phyloP scores from a whole-genome alignment of 1,140 invertebrate species.

The Hyposmocoma kahamanoa region DNA sequence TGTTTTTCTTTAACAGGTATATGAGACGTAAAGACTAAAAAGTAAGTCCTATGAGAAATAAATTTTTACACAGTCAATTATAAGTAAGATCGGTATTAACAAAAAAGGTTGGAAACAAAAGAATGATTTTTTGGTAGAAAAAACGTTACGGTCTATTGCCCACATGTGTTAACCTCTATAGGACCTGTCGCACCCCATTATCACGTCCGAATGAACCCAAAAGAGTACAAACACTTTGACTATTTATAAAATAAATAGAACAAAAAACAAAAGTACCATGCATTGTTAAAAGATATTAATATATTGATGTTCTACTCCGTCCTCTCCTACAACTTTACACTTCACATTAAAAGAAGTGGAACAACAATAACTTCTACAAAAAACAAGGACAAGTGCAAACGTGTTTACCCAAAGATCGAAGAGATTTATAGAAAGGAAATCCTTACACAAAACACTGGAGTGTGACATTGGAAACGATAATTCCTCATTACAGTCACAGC shows the following conservation, averaged over 20 bases:
- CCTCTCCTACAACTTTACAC: too few relatives aligned
- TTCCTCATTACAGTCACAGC: conserved; percentile 56
- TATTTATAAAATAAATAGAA: not conserved
- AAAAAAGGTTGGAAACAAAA: too few relatives aligned
- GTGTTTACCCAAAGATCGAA: conserved; percentile 43
- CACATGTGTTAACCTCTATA: not conserved
- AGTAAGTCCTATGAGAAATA: too few relatives aligned
- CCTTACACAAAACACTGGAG: conserved; percentile 58
- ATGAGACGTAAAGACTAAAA: too few relatives aligned
- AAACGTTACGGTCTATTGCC: too few relatives aligned
- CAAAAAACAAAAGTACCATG: not conserved
- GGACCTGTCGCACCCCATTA: not conserved
- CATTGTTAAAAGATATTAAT: not conserved
- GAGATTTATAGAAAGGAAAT: conserved; percentile 58
- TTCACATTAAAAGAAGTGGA: conserved; percentile 10
- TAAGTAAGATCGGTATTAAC: too few relatives aligned
- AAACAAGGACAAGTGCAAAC: conserved; percentile 49
- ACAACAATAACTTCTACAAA: conserved; percentile 28
- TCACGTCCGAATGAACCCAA: not conserved
- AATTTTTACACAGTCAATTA: too few relatives aligned
- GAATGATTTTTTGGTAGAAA: too few relatives aligned
- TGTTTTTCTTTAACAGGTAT: too few relatives aligned
- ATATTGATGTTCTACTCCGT: too few relatives aligned
- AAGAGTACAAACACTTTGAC: not conserved
- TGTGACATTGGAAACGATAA: conserved; percentile 64